Percentiles rank a stretch among this genome's conserved stretches.
phyloP scores from a whole-genome alignment of 1,140 invertebrate species.

The Atta texana region DNA sequence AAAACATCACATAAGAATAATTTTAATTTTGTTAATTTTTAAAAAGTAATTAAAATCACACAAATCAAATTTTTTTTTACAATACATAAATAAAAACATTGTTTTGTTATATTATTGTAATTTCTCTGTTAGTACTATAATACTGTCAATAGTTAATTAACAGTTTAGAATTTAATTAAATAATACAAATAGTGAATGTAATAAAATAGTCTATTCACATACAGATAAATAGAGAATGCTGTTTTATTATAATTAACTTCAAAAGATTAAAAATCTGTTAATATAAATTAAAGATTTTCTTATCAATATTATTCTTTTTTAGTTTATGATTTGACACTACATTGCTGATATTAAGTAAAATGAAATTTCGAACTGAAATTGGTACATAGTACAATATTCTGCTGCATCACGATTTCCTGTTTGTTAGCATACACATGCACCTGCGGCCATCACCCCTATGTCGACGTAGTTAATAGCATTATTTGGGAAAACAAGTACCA shows the following conservation, averaged over 20 bases:
- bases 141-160: neutral
- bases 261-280: neutral
- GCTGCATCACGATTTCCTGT: constrained; percentile 58
- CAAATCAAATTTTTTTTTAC: neutral
- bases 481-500: constrained; percentile 63
- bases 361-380: constrained; percentile 46
- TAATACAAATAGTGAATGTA: neutral
- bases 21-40: constrained; percentile 21
- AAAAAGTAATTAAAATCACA: neutral
- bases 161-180: neutral
- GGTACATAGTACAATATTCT: constrained; percentile 18
- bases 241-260: neutral
- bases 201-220: neutral
- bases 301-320: neutral
- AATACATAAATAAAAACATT: neutral
- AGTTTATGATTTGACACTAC: constrained; percentile 29
- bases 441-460: constrained; percentile 49
- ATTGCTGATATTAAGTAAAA: neutral
- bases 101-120: neutral
- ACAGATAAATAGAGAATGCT: neutral
- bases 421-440: constrained; percentile 49
- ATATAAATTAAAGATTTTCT: constrained; percentile 34
- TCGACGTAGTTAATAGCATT: constrained; percentile 62
- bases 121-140: neutral
- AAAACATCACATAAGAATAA: neutral